Evolutionary conservation across 2,797 vertebrate species (phyloP).

Genomic region (Ctenopoma multispine): DNA sequence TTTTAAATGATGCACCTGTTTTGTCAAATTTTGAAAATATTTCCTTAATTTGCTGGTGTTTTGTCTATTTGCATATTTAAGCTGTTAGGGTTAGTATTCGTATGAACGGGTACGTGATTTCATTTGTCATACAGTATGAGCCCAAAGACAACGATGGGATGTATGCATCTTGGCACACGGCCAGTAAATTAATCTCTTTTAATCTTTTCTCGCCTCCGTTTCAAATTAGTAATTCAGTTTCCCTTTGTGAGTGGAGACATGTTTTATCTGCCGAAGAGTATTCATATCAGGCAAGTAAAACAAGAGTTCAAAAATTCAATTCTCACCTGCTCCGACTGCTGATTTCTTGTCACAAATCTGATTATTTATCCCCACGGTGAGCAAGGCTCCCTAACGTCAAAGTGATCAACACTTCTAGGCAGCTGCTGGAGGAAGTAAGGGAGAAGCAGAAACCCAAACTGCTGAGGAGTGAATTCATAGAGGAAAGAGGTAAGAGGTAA

Average conservation of each 20-base stretch:
- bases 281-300: conserved; percentile 61
- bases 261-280: conserved; percentile 44
- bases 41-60: too few relatives aligned
- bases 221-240: conserved; percentile 68
- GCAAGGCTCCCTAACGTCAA: conserved; percentile 33
- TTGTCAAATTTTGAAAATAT: too few relatives aligned
- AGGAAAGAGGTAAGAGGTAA: conserved; percentile 55
- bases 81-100: neutral
- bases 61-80: too few relatives aligned
- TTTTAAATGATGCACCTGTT: too few relatives aligned
- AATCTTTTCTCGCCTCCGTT: conserved; percentile 63
- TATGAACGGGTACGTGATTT: conserved; percentile 12
- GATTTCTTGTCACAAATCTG: conserved; percentile 63
- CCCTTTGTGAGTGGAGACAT: conserved; percentile 33
- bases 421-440: conserved; percentile 37
- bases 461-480: conserved; percentile 28
- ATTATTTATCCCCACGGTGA: conserved; percentile 71
- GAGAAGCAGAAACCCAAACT: conserved; percentile 34
- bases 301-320: conserved; percentile 68
- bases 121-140: conserved; percentile 14
- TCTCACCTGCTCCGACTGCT: conserved; percentile 66
- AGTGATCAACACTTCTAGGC: conserved; percentile 53
- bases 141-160: conserved; percentile 37
- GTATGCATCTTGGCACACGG: conserved; percentile 24
- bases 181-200: conserved; percentile 53